Percentiles rank a stretch among this genome's conserved stretches.
phyloP scores from a whole-genome alignment of 2,113 vertebrate genomes.

The Onychostoma macrolepis region DNA sequence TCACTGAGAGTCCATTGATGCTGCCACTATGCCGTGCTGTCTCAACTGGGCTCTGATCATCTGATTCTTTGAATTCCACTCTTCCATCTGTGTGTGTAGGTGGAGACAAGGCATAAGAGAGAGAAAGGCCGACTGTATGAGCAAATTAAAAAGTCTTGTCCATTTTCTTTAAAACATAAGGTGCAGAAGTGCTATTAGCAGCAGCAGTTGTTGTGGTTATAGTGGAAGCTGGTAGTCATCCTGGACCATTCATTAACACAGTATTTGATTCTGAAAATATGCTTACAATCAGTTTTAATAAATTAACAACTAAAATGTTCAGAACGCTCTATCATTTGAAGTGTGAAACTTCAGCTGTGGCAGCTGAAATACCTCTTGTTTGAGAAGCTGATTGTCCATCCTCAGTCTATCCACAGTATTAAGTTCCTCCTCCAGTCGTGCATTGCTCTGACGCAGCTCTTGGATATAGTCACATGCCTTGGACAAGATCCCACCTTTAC shows the following conservation, averaged over 20 bases:
- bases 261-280: not conserved
- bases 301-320: not conserved
- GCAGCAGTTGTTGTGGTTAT: not conserved
- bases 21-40: conserved; percentile 80
- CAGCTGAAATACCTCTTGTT: conserved; percentile 80
- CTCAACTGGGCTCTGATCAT: conserved; percentile 77
- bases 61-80: conserved; percentile 84
- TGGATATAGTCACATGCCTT: conserved; percentile 97
- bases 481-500: conserved; percentile 93
- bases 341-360: not conserved
- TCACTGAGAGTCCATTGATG: conserved; percentile 79
- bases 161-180: not conserved
- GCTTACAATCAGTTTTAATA: not conserved
- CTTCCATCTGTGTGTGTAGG: conserved; percentile 72
- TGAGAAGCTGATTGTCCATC: conserved; percentile 88
- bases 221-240: not conserved
- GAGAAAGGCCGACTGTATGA: not conserved
- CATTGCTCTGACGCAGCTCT: conserved; percentile 89
- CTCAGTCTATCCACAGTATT: conserved; percentile 84
- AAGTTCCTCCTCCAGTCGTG: conserved; percentile 85
- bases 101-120: not conserved
- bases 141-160: not conserved
- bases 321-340: not conserved
- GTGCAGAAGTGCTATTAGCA: not conserved
- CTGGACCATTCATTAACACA: not conserved